Evolutionary conservation across 2,888 invertebrate genomes (phyloP).

Genomic region (Chymomyza caudatula): DNA sequence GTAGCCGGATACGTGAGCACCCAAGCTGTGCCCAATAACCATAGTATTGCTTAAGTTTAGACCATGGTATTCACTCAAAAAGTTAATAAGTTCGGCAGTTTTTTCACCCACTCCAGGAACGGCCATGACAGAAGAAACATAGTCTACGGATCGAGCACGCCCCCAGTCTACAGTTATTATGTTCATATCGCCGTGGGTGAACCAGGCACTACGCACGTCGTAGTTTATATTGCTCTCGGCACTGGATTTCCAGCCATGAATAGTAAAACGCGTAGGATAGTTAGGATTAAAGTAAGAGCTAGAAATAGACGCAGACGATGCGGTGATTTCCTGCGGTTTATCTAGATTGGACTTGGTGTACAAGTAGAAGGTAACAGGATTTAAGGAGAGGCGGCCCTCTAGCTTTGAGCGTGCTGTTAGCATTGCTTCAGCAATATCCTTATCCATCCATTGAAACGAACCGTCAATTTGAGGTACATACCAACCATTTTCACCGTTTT

Average conservation of each 20-base stretch:
- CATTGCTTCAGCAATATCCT: conserved; percentile 43
- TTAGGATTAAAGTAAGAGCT: conserved; percentile 54
- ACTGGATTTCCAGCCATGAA: conserved; percentile 81
- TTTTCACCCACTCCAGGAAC: conserved; percentile 65
- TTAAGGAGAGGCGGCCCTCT: conserved; percentile 39
- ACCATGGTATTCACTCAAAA: conserved; percentile 79
- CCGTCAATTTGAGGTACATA: conserved; percentile 62
- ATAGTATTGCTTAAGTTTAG: conserved; percentile 78
- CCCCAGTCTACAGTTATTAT: conserved; percentile 82
- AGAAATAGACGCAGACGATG: conserved; percentile 31
- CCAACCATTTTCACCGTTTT: conserved; percentile 64
- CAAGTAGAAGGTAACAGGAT: conserved; percentile 64
- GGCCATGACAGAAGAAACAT: conserved; percentile 79
- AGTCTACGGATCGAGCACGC: conserved; percentile 80
- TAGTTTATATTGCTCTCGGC: conserved; percentile 54
- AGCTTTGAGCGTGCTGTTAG: conserved; percentile 45
- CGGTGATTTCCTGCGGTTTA: conserved; percentile 49
- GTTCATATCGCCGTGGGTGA: conserved; percentile 80
- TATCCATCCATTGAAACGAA: conserved; percentile 55
- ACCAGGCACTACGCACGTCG: conserved; percentile 78
- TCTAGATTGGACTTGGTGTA: conserved; percentile 61
- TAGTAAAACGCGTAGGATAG: conserved; percentile 61
- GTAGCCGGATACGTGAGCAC: conserved; percentile 81
- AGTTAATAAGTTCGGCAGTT: conserved; percentile 69
- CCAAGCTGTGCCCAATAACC: conserved; percentile 81